Evolutionary conservation across 2,888 invertebrate genomes (phyloP).

Genomic region (Drosophila lutescens): DNA sequence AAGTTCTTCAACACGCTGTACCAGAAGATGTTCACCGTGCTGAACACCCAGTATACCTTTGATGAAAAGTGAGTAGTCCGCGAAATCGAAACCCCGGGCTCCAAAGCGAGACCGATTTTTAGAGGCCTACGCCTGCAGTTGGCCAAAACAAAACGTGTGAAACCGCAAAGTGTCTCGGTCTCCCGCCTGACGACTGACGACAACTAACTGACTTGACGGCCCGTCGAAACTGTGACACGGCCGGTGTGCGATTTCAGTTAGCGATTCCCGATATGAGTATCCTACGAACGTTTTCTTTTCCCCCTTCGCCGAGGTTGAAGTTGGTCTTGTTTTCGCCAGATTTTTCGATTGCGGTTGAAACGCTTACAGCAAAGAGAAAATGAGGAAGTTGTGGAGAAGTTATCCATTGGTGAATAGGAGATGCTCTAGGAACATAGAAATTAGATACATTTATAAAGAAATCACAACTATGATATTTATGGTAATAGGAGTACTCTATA

Average conservation of each 20-base stretch:
- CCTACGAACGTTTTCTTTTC: not conserved
- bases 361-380: slow-evolving; percentile 51
- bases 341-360: slow-evolving; percentile 64
- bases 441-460: no score
- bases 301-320: not conserved
- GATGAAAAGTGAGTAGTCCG: slow-evolving; percentile 90
- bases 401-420: not conserved
- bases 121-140: slow-evolving; percentile 28
- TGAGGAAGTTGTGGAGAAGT: not conserved
- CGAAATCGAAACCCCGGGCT: slow-evolving; percentile 50
- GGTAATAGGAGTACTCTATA: no score
- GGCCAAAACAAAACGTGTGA: slow-evolving; percentile 65
- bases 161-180: slow-evolving; percentile 71
- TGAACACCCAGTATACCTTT: slow-evolving; percentile 96
- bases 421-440: not conserved
- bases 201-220: slow-evolving; percentile 37
- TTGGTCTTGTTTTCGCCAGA: slow-evolving; percentile 48
- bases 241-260: slow-evolving; percentile 69
- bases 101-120: slow-evolving; percentile 48
- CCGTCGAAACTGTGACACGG: slow-evolving; percentile 51
- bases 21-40: slow-evolving; percentile 97
- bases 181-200: slow-evolving; percentile 35
- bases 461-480: not conserved
- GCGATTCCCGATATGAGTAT: slow-evolving; percentile 31
- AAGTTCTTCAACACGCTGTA: slow-evolving; percentile 96